A percentile compares a stretch with the other conserved stretches of the same genome.
Evolutionary conservation across 23 tunicate genomes (phyloP).

Genomic region (Ciona savignyi): DNA sequence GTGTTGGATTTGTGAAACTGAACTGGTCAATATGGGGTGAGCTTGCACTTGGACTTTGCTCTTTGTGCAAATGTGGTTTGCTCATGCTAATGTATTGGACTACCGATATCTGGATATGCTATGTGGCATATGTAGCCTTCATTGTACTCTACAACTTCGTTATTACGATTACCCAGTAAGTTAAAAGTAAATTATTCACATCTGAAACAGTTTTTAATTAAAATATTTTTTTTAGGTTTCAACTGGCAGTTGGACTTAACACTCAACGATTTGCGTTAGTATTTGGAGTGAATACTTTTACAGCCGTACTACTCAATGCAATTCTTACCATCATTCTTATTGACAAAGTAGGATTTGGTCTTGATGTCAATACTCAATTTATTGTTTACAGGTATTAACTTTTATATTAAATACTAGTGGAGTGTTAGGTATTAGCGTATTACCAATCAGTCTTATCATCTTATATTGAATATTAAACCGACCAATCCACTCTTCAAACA

Average conservation of each 20-base stretch:
- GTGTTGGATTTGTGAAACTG: slow-evolving; percentile 59
- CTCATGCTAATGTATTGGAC: slow-evolving; percentile 34
- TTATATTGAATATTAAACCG: not conserved
- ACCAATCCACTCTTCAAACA: too few species aligned
- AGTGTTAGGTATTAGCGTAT: not conserved
- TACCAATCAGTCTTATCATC: not conserved
- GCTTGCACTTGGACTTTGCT: slow-evolving; percentile 24
- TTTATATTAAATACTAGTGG: not conserved
- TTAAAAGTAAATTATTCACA: not conserved
- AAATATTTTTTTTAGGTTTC: too few species aligned
- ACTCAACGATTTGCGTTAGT: slow-evolving; percentile 78
- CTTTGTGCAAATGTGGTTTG: slow-evolving; percentile 30
- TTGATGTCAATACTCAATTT: slow-evolving; percentile 59
- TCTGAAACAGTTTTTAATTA: too few species aligned
- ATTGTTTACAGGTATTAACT: slow-evolving; percentile 54
- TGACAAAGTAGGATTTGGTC: slow-evolving; percentile 45
- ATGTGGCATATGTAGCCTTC: slow-evolving; percentile 51
- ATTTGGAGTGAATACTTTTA: slow-evolving; percentile 77
- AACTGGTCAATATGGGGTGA: slow-evolving; percentile 79
- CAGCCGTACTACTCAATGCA: slow-evolving; percentile 58
- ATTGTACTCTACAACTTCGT: slow-evolving; percentile 60
- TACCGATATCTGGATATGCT: slow-evolving; percentile 51
- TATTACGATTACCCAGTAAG: slow-evolving; percentile 84
- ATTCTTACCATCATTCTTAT: slow-evolving; percentile 58
- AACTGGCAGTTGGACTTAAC: slow-evolving; percentile 68